Evolutionary conservation across 2,113 vertebrate species (phyloP).

Genomic region (Azemiops feae): DNA sequence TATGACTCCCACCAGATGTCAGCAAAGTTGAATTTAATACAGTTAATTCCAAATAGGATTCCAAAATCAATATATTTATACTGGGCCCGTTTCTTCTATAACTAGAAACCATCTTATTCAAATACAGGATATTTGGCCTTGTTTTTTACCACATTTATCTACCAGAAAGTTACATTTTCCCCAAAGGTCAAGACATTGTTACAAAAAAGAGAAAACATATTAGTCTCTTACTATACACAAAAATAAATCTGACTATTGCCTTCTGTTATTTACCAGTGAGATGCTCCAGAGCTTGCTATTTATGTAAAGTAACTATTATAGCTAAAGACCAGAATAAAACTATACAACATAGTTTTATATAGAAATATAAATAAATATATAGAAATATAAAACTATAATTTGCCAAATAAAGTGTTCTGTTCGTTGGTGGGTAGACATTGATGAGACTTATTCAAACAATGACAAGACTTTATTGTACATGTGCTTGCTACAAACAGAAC

Average conservation of each 20-base stretch:
- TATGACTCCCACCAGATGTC: neutral
- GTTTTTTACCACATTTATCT: neutral
- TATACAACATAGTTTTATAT: neutral
- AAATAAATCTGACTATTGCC: neutral
- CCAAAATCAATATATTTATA: neutral
- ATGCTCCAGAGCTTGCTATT: neutral
- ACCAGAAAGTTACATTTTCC: neutral
- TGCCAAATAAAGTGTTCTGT: too few relatives aligned
- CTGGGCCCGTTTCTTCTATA: neutral
- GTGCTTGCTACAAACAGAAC: too few relatives aligned
- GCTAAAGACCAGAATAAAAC: neutral
- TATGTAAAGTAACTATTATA: neutral
- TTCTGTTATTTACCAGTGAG: neutral
- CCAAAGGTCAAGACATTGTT: neutral
- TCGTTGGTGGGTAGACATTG: too few relatives aligned
- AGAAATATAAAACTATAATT: neutral
- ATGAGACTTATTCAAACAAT: too few relatives aligned
- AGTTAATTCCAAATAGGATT: neutral
- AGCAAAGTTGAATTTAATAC: neutral
- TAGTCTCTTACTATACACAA: neutral
- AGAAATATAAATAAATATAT: neutral
- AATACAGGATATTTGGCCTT: neutral
- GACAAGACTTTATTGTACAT: too few relatives aligned
- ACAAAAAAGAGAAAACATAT: neutral
- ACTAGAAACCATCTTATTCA: neutral